Percentiles rank a stretch among this genome's conserved stretches.
Evolutionary conservation across 92 coral and sea anemone species (phyloP).

Genomic region (Palythoa grandiflora): DNA sequence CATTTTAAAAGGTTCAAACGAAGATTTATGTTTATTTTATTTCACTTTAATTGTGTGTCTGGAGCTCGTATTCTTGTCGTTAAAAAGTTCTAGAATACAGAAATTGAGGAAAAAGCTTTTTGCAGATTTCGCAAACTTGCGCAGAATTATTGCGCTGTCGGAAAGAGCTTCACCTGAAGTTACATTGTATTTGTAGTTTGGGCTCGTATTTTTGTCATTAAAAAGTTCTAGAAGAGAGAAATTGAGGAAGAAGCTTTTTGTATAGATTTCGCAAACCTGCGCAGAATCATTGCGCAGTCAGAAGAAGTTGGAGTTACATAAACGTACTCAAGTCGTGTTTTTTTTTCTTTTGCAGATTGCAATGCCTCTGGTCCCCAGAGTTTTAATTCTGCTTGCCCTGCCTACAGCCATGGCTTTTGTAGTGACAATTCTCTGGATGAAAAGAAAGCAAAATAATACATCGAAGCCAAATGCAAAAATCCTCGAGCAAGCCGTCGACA

Average conservation of each 20-base stretch:
- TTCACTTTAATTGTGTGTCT: too few relatives aligned
- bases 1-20: too few relatives aligned
- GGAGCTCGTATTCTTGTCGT: too few relatives aligned
- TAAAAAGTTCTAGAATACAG: too few relatives aligned
- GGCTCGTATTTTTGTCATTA: too few relatives aligned
- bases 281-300: constrained; percentile 13
- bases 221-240: too few relatives aligned
- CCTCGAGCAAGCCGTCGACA: neutral
- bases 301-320: neutral
- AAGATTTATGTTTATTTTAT: too few relatives aligned
- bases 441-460: constrained; percentile 48
- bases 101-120: neutral
- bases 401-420: constrained; percentile 80
- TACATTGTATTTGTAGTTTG: neutral
- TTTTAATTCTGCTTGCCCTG: constrained; percentile 68
- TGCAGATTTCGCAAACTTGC: neutral
- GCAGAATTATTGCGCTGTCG: constrained; percentile 7
- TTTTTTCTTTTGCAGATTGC: constrained; percentile 43
- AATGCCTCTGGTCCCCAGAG: constrained; percentile 79
- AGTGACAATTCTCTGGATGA: constrained; percentile 74
- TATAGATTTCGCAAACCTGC: neutral
- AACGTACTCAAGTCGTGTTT: neutral
- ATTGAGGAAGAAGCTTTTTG: neutral
- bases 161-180: neutral
- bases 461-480: constrained; percentile 24